A percentile compares a stretch with the other conserved stretches of the same genome.
These are phyloP conservation scores for Calycopis cecrops DNA, from an alignment of 1,140 invertebrate genomes.

Conservation along the genomic window DNA sequence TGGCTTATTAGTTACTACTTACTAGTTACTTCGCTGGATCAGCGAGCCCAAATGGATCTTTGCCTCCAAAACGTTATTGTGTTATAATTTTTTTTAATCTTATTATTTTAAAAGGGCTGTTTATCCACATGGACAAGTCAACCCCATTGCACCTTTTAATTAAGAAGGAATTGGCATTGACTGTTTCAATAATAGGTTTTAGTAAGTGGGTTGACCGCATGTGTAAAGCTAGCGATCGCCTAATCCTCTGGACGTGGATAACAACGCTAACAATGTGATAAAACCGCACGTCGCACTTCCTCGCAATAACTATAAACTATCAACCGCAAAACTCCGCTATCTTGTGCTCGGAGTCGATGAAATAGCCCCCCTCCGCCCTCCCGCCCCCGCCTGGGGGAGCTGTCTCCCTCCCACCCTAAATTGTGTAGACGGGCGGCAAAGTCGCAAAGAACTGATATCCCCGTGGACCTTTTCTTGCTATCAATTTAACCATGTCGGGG, in stretches of 20 bases:
- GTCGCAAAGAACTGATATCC: slow-evolving; percentile 33
- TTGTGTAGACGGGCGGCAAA: slow-evolving; percentile 42
- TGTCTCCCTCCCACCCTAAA: slow-evolving; percentile 44
- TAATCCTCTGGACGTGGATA: slow-evolving; percentile 67
- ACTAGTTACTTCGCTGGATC: no score
- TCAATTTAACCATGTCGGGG: slow-evolving; percentile 23
- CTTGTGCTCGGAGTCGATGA: slow-evolving; percentile 67
- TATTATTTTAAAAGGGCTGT: no score
- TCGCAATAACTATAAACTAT: slow-evolving; percentile 74
- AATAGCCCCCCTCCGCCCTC: slow-evolving; percentile 60
- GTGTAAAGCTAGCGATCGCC: slow-evolving; percentile 41
- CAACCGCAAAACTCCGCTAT: slow-evolving; percentile 72
- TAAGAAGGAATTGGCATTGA: no score
- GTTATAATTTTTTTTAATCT: no score
- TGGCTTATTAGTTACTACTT: no score
- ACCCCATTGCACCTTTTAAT: no score
- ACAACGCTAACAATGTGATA: slow-evolving; percentile 72
- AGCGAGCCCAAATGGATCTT: no score
- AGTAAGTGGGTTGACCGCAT: slow-evolving; percentile 26
- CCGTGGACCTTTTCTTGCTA: slow-evolving; percentile 30
- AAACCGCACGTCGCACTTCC: slow-evolving; percentile 63
- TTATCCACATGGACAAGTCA: no score
- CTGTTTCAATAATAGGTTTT: slow-evolving; percentile 28
- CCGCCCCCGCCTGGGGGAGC: slow-evolving; percentile 42
- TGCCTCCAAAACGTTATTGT: no score